Evolutionary conservation across 2,888 invertebrate species (phyloP).

Genomic region (Geophilus truncorum): DNA sequence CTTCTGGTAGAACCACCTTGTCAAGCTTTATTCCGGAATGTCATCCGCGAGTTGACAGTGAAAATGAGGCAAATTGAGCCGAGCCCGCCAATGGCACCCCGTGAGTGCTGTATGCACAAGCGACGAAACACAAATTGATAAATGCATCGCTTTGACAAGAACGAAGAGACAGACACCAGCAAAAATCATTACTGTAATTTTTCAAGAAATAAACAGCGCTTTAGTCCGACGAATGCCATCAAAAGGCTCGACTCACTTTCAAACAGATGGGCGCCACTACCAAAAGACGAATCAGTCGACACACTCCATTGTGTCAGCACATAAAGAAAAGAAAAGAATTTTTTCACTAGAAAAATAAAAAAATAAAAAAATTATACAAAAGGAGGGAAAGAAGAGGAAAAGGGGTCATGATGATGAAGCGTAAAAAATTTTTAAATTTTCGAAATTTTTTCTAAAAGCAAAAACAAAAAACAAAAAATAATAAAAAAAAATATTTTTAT

Average conservation of each 20-base stretch:
- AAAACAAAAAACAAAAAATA: too few species aligned
- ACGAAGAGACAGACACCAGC: constrained; percentile 2
- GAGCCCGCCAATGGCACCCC: constrained; percentile 20
- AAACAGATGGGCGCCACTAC: neutral
- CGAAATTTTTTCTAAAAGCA: too few species aligned
- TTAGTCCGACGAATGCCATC: neutral
- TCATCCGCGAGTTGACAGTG: constrained; percentile 20
- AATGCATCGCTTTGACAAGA: constrained; percentile 20
- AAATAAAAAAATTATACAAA: neutral
- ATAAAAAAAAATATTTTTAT: neutral
- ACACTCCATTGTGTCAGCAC: neutral
- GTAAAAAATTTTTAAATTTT: neutral
- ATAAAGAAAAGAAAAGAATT: neutral
- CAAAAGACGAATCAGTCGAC: neutral
- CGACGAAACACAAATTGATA: constrained; percentile 20
- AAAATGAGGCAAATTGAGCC: constrained; percentile 20
- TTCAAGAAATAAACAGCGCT: constrained; percentile 8
- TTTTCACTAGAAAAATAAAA: neutral
- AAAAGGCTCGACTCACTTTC: neutral
- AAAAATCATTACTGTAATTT: constrained; percentile 16
- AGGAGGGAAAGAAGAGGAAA: neutral
- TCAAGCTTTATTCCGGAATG: constrained; percentile 16
- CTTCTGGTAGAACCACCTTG: neutral
- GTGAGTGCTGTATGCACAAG: constrained; percentile 11
- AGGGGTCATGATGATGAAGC: neutral